Evolutionary conservation across 2,797 vertebrate genomes (phyloP).

Genomic region (Knipowitschia caucasica): DNA sequence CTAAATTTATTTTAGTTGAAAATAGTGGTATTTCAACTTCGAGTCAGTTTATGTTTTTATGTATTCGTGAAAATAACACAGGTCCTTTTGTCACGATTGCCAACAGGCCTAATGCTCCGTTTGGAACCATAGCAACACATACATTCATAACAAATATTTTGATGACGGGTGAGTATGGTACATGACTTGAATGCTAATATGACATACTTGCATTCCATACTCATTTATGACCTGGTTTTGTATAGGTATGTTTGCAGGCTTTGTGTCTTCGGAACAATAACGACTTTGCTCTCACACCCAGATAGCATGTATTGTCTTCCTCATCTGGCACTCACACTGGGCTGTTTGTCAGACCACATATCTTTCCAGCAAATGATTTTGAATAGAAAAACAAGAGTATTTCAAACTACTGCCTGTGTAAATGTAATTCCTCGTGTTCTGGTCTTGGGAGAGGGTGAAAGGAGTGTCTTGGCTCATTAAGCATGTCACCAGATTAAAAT

Average conservation of each 20-base stretch:
- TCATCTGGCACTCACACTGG: slow-evolving; percentile 38
- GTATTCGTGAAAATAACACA: background rate
- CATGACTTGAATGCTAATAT: slow-evolving; percentile 23
- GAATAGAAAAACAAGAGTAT: background rate
- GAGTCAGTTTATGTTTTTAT: too few species aligned
- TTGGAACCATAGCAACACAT: slow-evolving; percentile 1
- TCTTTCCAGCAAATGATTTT: slow-evolving; percentile 17
- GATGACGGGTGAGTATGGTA: slow-evolving; percentile 2
- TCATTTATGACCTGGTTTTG: background rate
- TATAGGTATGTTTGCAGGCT: slow-evolving; percentile 23
- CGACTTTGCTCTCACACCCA: slow-evolving; percentile 12
- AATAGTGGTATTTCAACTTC: too few species aligned
- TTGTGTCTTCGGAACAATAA: slow-evolving; percentile 40
- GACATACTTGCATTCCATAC: slow-evolving; percentile 8
- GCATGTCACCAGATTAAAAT: slow-evolving; percentile 43
- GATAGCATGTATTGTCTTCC: slow-evolving; percentile 38
- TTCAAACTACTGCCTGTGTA: background rate
- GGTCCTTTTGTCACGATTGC: background rate
- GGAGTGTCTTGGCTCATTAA: slow-evolving; percentile 31
- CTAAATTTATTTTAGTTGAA: too few species aligned
- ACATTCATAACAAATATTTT: slow-evolving; percentile 14
- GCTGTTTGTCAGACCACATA: slow-evolving; percentile 3
- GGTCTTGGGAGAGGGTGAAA: slow-evolving; percentile 12
- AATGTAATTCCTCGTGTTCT: slow-evolving; percentile 16
- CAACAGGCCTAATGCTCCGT: background rate